Evolutionary conservation across 2,888 invertebrate genomes (phyloP), one percentile per base, ranked within the genome.

Genomic region (Taphrorychus bicolor): DNA sequence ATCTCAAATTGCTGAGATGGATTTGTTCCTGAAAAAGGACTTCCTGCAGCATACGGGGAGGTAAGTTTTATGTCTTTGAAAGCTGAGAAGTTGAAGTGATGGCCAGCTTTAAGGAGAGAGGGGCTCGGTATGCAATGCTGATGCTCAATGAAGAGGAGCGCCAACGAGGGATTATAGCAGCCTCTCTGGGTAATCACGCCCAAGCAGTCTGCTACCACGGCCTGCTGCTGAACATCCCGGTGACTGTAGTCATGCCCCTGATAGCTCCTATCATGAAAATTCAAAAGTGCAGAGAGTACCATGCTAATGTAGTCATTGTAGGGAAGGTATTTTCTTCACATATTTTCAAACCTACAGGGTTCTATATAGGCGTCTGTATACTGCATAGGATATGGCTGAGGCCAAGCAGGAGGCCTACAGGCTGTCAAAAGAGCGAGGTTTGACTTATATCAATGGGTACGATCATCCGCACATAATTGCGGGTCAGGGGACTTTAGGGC

Each of bases 211-310:
- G 87, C 66, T 92, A 90, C 78, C 91, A 92, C 77, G 91, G 91
- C 0, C 80, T 84, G 59, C 83, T 84, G 68, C 82, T 91, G 19
- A 84, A 82, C 5, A 85, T 89, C 58, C 85, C 87, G 0, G 88
- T 89, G 11, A 91, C 90, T 0, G 91, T 98, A 3, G 93, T 98
- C n/a, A 97, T 98, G 97, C 97, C 97, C 0, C 89, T 89, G 42
- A 89, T 94, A 0, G 97, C 97, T 0, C 97, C 97, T 0, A 92
- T 98, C 65, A 97, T 97, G 95, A 98, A 97, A 84, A 91, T 97
- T 54, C 90, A 94, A 77, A 90, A 92, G 70, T 97, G 97, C 79
- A 87, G 89, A 59, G 90, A 90, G 58, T 93, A 89, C 78, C 92
- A 93, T 4, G 97, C 97, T 0, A 88, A 88, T 53, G 95, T 97